These are phyloP conservation scores for Diabrotica balteata DNA, from an alignment of 2,888 invertebrate genomes.

Conservation along the genomic window DNA sequence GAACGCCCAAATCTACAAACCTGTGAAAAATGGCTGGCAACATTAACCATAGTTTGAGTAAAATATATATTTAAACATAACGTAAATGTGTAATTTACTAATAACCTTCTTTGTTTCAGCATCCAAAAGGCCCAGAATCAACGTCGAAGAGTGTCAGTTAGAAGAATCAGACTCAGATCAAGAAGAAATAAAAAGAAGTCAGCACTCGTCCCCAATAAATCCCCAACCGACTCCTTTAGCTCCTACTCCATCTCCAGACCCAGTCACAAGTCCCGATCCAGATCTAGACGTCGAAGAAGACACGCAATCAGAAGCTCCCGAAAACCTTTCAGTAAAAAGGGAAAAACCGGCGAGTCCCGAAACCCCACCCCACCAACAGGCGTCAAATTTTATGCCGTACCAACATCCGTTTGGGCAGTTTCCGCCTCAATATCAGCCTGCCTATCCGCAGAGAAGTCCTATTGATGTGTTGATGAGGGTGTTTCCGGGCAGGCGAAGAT, in stretches of 20 bases:
- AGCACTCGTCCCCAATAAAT: conserved; percentile 55
- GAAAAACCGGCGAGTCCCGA: conserved; percentile 64
- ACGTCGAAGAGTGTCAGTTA: conserved; percentile 59
- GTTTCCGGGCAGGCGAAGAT: conserved; percentile 85
- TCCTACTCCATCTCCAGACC: conserved; percentile 56
- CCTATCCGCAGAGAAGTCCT: conserved; percentile 71
- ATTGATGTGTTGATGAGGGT: conserved; percentile 88
- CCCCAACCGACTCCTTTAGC: conserved; percentile 55
- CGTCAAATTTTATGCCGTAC: conserved; percentile 61
- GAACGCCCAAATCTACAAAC: no score
- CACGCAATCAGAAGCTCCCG: conserved; percentile 69
- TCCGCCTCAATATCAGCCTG: conserved; percentile 59
- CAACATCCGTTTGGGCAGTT: conserved; percentile 60
- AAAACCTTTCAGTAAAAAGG: conserved; percentile 79
- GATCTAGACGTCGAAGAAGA: conserved; percentile 64
- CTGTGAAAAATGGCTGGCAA: no score
- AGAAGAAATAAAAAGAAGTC: conserved; percentile 53
- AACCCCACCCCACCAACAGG: conserved; percentile 54
- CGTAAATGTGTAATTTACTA: no score
- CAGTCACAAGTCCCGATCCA: conserved; percentile 56
- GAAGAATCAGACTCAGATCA: conserved; percentile 63
- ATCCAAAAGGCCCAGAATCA: conserved; percentile 61
- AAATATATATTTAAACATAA: no score
- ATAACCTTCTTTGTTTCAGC: conserved; percentile 49
- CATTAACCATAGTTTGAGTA: no score